Conservation (phyloP, 2,888 invertebrate species). For the Stenotaenia linearis region DNA sequence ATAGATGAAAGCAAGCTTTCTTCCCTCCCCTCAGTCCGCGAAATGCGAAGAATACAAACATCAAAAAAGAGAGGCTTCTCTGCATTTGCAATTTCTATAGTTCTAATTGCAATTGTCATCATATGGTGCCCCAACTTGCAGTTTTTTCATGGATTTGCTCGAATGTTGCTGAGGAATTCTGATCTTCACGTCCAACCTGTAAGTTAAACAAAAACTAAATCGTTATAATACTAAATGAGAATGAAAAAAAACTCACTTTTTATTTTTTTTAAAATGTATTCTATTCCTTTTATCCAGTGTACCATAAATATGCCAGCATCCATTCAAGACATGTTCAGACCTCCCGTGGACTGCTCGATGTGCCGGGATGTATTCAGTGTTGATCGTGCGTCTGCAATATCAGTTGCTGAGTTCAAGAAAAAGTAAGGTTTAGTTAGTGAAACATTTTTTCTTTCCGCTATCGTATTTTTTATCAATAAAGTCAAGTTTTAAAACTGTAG, state of each 20-base stretch:
- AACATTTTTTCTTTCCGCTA: neutral
- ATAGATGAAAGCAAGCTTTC: neutral
- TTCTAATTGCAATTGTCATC: neutral
- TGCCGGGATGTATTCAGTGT: slow-evolving; percentile 62
- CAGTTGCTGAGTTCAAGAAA: neutral
- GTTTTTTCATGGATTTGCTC: neutral
- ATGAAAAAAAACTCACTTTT: no score
- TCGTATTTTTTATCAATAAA: neutral
- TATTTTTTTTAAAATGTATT: no score
- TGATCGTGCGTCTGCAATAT: slow-evolving; percentile 53
- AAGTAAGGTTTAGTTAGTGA: neutral
- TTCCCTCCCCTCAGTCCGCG: neutral
- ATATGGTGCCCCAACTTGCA: neutral
- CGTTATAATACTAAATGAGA: no score
- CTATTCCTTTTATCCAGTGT: slow-evolving; percentile 42
- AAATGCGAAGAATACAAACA: neutral
- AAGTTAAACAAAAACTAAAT: neutral
- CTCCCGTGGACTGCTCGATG: slow-evolving; percentile 73
- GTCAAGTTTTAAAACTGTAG: no score
- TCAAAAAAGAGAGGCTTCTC: neutral
- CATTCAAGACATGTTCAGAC: slow-evolving; percentile 58
- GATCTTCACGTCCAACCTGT: neutral
- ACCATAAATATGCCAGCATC: slow-evolving; percentile 41
- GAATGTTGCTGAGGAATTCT: neutral
- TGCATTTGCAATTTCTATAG: neutral